Evolutionary conservation across 2,797 vertebrate genomes (phyloP), one percentile per base, ranked within the genome.

Genomic region (Trachurus trachurus): DNA sequence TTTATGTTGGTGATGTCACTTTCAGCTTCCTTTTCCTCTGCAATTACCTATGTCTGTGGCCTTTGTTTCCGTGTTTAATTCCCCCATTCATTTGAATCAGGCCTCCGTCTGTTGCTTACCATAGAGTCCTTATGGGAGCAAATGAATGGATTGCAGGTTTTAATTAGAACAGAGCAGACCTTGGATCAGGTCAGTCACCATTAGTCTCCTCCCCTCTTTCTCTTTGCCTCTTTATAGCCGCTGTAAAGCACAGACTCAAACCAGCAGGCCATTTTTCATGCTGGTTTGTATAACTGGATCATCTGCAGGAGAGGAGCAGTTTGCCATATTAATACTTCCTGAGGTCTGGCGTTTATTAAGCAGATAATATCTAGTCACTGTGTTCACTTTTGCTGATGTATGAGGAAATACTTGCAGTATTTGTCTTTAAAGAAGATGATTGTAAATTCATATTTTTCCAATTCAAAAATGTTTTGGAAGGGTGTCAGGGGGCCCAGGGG

Each of bases 61-160:
- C 82, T 87, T 92, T 92, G 89, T 93, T 84, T 87, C 71, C 49
- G 67, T 59, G 76, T 81, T 88, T 89, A 87, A 92, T 90, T 92
- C 74, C 65, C 54, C 83, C 76, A 84, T 93, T 91, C 74, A 78
- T 93, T 88, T 74, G 65, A 88, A 78, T 92, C 88, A 85, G 72
- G 17, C 59, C 79, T 80, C 82, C 34, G 57, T 81, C 82, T 87
- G 80, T 58, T 83, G 81, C 76, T 75, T 76, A 76, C 69, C 62
- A 8, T 49, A 3, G 45, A 77, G 67, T 74, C 79, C 84, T 89
- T 80, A 64, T 84, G 70, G 71, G 65, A 82, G 71, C 44, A 85
- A 87, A 88, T 91, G 45, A 91, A 90, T 87, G 81, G 86, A 90
- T 87, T 78, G 81, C 50, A 77, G 76, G 75, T 91, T 91, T 91